phyloP scores from a whole-genome alignment of 2,888 invertebrate genomes.

The Terebella lapidaria region DNA sequence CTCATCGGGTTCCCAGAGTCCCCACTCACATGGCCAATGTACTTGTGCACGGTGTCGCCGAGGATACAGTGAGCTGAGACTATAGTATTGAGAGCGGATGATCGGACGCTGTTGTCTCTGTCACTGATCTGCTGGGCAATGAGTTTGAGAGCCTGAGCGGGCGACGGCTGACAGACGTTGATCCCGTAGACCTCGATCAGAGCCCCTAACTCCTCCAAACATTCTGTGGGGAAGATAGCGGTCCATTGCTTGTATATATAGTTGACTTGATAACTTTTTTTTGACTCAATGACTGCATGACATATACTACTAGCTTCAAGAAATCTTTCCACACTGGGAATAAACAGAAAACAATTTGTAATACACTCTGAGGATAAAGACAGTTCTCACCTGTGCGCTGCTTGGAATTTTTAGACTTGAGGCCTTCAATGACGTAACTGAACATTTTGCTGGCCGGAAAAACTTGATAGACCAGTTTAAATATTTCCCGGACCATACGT shows the following conservation, averaged over 20 bases:
- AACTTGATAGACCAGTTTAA: constrained; percentile 77
- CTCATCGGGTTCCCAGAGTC: neutral
- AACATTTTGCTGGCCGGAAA: constrained; percentile 87
- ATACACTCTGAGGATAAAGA: too few species aligned
- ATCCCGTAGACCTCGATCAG: constrained; percentile 82
- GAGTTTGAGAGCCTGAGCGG: constrained; percentile 75
- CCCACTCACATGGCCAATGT: constrained; percentile 75
- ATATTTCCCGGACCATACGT: constrained; percentile 77
- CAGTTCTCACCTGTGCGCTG: constrained; percentile 82
- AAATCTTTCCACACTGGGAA: too few species aligned
- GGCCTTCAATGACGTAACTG: constrained; percentile 84
- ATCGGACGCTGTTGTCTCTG: constrained; percentile 90
- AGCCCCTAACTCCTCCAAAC: constrained; percentile 83
- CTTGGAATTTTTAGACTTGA: constrained; percentile 93
- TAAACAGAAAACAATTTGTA: too few species aligned
- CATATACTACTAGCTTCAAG: too few species aligned
- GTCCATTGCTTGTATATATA: too few species aligned
- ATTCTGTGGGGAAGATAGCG: too few species aligned
- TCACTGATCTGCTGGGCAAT: constrained; percentile 93
- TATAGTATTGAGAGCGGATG: constrained; percentile 90
- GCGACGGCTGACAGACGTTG: constrained; percentile 75
- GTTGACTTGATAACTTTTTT: too few species aligned
- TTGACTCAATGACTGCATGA: too few species aligned
- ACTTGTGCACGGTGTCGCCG: constrained; percentile 85
- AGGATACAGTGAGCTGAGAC: constrained; percentile 84